phyloP scores from a whole-genome alignment of 2,797 vertebrate genomes.

The Sebastolobus alascanus region DNA sequence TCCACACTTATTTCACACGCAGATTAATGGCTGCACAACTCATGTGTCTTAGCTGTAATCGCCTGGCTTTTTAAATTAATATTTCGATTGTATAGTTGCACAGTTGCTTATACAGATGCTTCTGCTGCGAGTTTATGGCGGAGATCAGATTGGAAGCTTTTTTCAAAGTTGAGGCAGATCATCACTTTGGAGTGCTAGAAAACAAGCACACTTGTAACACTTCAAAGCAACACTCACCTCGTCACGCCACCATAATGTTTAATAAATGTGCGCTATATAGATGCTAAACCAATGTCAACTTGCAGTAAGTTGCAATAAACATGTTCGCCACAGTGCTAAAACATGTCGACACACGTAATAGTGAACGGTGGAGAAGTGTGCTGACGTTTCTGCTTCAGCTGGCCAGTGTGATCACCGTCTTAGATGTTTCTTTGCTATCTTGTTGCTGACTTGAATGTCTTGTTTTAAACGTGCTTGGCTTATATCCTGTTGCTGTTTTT shows the following conservation, averaged over 20 bases:
- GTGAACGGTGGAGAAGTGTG: background rate
- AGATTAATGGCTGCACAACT: slow-evolving; percentile 36
- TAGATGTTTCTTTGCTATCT: slow-evolving; percentile 28
- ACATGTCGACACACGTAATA: background rate
- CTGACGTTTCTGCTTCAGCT: slow-evolving; percentile 39
- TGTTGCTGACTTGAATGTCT: slow-evolving; percentile 46
- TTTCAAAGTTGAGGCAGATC: slow-evolving; percentile 18
- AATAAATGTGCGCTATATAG: background rate
- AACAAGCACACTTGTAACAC: slow-evolving; percentile 14
- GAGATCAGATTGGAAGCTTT: slow-evolving; percentile 55
- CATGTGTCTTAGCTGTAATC: slow-evolving; percentile 32
- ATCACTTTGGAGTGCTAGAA: slow-evolving; percentile 20
- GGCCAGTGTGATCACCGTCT: slow-evolving; percentile 55
- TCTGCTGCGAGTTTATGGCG: slow-evolving; percentile 30
- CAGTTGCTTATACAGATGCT: slow-evolving; percentile 24
- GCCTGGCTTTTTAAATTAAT: slow-evolving; percentile 32
- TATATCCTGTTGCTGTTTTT: slow-evolving; percentile 39
- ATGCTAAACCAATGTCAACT: background rate
- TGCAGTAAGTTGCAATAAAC: background rate
- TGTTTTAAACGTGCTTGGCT: slow-evolving; percentile 54
- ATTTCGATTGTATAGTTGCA: slow-evolving; percentile 7
- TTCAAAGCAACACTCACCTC: slow-evolving; percentile 8
- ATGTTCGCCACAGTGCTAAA: background rate
- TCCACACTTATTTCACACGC: slow-evolving; percentile 55
- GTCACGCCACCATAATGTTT: background rate